Conservation (phyloP, 2,888 invertebrate genomes). For the Aphodius sticticus region DNA sequence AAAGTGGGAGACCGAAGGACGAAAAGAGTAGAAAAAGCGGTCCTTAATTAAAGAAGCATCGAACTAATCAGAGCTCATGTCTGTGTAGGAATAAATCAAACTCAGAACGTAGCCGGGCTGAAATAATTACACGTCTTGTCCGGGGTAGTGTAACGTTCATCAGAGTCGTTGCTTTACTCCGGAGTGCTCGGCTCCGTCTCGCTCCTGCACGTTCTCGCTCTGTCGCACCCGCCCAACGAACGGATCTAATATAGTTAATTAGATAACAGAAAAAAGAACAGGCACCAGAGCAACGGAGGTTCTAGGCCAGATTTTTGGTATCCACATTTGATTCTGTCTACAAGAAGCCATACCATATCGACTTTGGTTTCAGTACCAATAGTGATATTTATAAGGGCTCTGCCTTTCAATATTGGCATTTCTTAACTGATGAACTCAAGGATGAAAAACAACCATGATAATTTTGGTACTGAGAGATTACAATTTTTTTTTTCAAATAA, state of each 20-base stretch:
- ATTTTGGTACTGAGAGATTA: too few relatives aligned
- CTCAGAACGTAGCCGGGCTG: constrained; percentile 58
- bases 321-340: background rate
- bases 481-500: too few relatives aligned
- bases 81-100: constrained; percentile 62
- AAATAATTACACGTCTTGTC: constrained; percentile 63
- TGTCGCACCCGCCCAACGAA: constrained; percentile 14
- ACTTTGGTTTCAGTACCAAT: too few relatives aligned
- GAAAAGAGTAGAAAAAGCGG: constrained; percentile 55
- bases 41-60: constrained; percentile 63
- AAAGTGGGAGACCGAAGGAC: background rate
- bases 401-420: too few relatives aligned
- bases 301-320: background rate
- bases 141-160: constrained; percentile 60
- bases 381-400: too few relatives aligned
- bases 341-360: background rate
- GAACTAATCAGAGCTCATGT: constrained; percentile 62
- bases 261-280: constrained; percentile 52
- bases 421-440: too few relatives aligned
- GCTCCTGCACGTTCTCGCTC: constrained; percentile 6
- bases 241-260: constrained; percentile 62
- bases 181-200: background rate
- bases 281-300: background rate
- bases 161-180: constrained; percentile 57
- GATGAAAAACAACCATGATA: too few relatives aligned